phyloP scores from a whole-genome alignment of 2,888 invertebrate genomes.

The Leptinotarsa juncta region DNA sequence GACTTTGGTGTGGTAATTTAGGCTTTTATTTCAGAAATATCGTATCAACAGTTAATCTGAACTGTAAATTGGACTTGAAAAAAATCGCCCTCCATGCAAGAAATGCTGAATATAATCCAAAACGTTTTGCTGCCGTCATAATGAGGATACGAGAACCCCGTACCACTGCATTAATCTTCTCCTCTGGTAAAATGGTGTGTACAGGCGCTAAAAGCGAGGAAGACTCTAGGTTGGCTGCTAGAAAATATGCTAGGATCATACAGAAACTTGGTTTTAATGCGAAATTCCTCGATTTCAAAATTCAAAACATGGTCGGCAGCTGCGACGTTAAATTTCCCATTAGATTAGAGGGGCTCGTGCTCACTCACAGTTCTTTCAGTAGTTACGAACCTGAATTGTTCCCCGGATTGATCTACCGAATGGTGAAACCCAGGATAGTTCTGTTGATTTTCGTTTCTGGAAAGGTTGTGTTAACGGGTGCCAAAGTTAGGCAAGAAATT shows the following conservation, averaged over 20 bases:
- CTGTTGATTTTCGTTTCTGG: slow-evolving; percentile 87
- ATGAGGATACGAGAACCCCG: slow-evolving; percentile 93
- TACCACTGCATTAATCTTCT: slow-evolving; percentile 87
- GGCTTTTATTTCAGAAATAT: slow-evolving; percentile 80
- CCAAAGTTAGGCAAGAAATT: slow-evolving; percentile 80
- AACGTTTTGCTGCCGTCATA: slow-evolving; percentile 98
- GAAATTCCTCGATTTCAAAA: slow-evolving; percentile 82
- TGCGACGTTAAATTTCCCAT: slow-evolving; percentile 90
- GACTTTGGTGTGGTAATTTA: too few species aligned
- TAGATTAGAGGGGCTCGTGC: slow-evolving; percentile 73
- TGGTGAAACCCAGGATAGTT: slow-evolving; percentile 86
- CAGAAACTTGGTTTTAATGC: slow-evolving; percentile 83
- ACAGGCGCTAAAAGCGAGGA: slow-evolving; percentile 89
- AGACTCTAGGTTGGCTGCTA: slow-evolving; percentile 77
- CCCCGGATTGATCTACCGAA: slow-evolving; percentile 85
- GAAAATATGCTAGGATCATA: slow-evolving; percentile 85
- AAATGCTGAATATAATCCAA: slow-evolving; percentile 99
- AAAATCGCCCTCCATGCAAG: slow-evolving; percentile 97
- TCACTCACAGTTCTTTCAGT: slow-evolving; percentile 86
- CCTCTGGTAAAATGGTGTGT: slow-evolving; percentile 89
- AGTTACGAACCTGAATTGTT: slow-evolving; percentile 85
- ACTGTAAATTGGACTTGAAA: slow-evolving; percentile 94
- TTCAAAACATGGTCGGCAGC: slow-evolving; percentile 89
- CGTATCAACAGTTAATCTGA: slow-evolving; percentile 96
- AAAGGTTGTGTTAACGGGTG: slow-evolving; percentile 85